Conservation (phyloP, 1,140 invertebrate species). For the Drosophila pachea region DNA sequence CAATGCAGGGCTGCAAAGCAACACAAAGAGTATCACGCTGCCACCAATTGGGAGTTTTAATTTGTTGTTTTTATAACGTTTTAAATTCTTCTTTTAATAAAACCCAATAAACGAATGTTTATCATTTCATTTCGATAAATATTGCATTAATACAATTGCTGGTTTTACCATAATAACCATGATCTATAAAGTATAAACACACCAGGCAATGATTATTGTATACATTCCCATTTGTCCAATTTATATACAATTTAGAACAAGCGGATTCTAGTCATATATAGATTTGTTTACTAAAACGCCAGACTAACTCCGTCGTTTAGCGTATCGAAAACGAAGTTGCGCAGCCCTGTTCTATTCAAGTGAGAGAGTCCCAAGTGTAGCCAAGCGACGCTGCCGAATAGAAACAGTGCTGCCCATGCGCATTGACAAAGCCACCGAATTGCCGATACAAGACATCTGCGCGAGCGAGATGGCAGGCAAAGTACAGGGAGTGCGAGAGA, state of each 20-base stretch:
- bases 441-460: constrained; percentile 6
- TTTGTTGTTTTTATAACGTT: background rate
- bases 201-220: too few species aligned
- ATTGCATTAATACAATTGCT: background rate
- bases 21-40: background rate
- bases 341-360: constrained; percentile 27
- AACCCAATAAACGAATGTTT: background rate
- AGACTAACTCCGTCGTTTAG: too few species aligned
- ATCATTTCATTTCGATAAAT: background rate
- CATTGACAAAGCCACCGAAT: constrained; percentile 42
- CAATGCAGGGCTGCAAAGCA: constrained; percentile 27
- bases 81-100: background rate
- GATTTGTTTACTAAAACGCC: too few species aligned
- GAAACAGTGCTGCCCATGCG: constrained; percentile 41
- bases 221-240: too few species aligned
- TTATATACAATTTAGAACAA: too few species aligned
- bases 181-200: too few species aligned
- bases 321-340: background rate
- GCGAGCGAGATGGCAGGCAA: constrained; percentile 13
- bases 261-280: too few species aligned
- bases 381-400: constrained; percentile 35
- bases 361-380: constrained; percentile 34
- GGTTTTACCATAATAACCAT: background rate
- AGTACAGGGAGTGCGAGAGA: constrained; percentile 21
- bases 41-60: constrained; percentile 1